These are phyloP conservation scores for Laupala kohalensis DNA, from an alignment of 1,140 invertebrate genomes.

Conservation along the genomic window DNA sequence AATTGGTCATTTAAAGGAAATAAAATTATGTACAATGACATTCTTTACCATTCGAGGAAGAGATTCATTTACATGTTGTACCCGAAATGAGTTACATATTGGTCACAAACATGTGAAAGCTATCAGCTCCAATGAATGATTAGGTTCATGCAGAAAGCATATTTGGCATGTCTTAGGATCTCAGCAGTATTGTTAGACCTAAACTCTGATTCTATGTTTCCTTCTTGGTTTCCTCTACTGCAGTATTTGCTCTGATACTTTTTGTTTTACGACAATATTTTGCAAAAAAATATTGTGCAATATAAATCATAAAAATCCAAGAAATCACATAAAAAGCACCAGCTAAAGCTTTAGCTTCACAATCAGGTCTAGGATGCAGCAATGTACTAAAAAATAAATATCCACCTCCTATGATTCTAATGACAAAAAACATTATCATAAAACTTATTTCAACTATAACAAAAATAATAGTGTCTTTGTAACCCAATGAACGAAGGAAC, in stretches of 20 bases:
- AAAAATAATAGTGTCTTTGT: constrained; percentile 17
- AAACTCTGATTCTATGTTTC: too few relatives aligned
- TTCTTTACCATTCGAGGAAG: too few relatives aligned
- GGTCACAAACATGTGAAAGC: too few relatives aligned
- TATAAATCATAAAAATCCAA: constrained; percentile 13
- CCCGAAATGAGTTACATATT: too few relatives aligned
- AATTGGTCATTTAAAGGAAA: too few relatives aligned
- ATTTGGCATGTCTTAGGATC: too few relatives aligned
- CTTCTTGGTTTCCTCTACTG: neutral
- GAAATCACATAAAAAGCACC: constrained; percentile 9
- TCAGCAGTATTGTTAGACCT: too few relatives aligned
- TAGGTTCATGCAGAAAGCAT: too few relatives aligned
- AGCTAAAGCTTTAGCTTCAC: constrained; percentile 8
- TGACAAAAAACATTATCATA: constrained; percentile 13
- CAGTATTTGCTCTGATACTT: neutral
- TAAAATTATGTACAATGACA: too few relatives aligned
- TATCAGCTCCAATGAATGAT: too few relatives aligned
- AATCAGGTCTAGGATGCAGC: constrained; percentile 5
- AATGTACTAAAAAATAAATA: constrained; percentile 7
- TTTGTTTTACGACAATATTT: constrained; percentile 4
- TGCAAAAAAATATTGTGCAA: constrained; percentile 9
- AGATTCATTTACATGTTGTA: too few relatives aligned
- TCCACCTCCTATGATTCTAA: constrained; percentile 10
- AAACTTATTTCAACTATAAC: constrained; percentile 10
- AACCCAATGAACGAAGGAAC: constrained; percentile 28